phyloP scores from a whole-genome alignment of 2,888 invertebrate genomes.

The Herminia tarsipennalis region DNA sequence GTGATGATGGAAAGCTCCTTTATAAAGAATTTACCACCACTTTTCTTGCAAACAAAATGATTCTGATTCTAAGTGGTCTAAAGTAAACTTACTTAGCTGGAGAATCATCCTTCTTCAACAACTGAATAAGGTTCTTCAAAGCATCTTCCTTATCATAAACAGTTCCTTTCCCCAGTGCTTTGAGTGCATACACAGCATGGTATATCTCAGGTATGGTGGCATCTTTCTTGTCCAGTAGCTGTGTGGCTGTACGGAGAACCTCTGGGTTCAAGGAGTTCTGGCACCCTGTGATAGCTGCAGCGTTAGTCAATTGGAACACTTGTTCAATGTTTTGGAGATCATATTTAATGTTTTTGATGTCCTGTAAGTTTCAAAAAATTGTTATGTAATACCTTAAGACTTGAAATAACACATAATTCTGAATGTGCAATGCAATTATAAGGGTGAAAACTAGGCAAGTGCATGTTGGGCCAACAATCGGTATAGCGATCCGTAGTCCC shows the following conservation, averaged over 20 bases:
- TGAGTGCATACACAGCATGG: conserved; percentile 89
- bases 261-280: conserved; percentile 80
- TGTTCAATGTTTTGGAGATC: conserved; percentile 80
- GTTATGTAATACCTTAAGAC: neutral
- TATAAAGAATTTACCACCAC: too few species aligned
- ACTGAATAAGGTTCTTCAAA: conserved; percentile 89
- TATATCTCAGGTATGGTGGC: conserved; percentile 89
- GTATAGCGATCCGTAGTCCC: too few species aligned
- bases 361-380: conserved; percentile 45
- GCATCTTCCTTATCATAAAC: conserved; percentile 88
- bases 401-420: too few species aligned
- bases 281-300: conserved; percentile 86
- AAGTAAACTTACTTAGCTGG: conserved; percentile 86
- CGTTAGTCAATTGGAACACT: conserved; percentile 88
- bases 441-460: too few species aligned
- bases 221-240: conserved; percentile 88
- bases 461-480: too few species aligned
- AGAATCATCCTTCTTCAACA: conserved; percentile 94
- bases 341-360: conserved; percentile 65
- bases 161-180: conserved; percentile 87
- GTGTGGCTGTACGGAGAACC: conserved; percentile 78
- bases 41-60: too few species aligned
- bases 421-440: too few species aligned
- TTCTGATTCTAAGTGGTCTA: too few species aligned
- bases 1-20: too few species aligned